These are phyloP conservation scores for Xerus rutilus DNA, from an alignment of 2,797 vertebrate species.

Conservation along the genomic window DNA sequence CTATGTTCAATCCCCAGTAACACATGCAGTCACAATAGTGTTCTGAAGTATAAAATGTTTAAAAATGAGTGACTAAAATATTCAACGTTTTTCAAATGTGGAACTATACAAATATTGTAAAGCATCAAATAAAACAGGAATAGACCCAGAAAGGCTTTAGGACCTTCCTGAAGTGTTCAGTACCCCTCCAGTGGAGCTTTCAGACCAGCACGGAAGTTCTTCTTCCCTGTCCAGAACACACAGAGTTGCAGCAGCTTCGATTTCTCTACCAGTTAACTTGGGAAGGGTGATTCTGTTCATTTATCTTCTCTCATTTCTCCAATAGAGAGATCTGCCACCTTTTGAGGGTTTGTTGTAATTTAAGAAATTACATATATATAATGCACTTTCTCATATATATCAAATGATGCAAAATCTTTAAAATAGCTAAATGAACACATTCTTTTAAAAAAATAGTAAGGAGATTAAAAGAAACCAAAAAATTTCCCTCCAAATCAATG, in stretches of 20 bases:
- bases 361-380: not conserved
- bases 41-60: conserved; percentile 19
- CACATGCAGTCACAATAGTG: not conserved
- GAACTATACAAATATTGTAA: not conserved
- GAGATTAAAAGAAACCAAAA: not conserved
- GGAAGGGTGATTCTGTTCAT: not conserved
- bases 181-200: not conserved
- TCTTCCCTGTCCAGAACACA: not conserved
- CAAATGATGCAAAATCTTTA: not conserved
- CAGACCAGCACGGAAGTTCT: not conserved
- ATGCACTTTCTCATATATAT: not conserved
- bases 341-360: not conserved
- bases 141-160: not conserved
- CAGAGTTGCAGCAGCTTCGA: not conserved
- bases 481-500: not conserved
- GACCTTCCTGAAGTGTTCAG: not conserved
- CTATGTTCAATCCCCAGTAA: too few relatives aligned
- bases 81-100: not conserved
- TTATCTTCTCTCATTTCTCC: not conserved
- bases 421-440: not conserved
- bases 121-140: not conserved
- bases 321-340: not conserved
- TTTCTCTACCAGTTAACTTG: not conserved
- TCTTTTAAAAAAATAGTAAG: conserved; percentile 25
- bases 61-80: conserved; percentile 5